Evolutionary conservation across 2,797 vertebrate species (phyloP).

Genomic region (Sebastes melanostomus): DNA sequence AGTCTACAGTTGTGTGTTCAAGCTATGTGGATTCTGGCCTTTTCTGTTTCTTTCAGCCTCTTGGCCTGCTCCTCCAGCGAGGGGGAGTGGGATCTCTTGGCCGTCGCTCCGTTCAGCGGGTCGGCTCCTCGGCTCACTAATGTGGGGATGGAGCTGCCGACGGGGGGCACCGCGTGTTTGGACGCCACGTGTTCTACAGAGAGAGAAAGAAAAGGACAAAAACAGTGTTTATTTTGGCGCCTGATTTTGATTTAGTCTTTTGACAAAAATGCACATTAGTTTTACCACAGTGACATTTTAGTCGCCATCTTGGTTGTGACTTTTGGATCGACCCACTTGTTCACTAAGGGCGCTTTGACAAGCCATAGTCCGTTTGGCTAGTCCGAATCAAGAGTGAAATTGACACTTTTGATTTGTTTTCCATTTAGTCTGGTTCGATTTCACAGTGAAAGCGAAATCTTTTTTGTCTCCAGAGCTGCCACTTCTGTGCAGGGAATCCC

Average conservation of each 20-base stretch:
- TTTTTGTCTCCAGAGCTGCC: no score
- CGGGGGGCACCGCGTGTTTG: constrained; percentile 63
- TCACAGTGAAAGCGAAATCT: no score
- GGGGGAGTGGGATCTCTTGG: constrained; percentile 87
- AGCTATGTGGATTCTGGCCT: constrained; percentile 83
- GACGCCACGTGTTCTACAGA: constrained; percentile 60
- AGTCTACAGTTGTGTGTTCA: constrained; percentile 44
- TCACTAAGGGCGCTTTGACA: no score
- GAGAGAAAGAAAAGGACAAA: background rate
- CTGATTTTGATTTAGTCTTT: background rate
- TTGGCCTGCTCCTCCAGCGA: constrained; percentile 84
- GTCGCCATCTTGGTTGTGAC: background rate
- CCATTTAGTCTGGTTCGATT: no score
- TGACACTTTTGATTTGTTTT: no score
- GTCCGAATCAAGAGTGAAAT: no score
- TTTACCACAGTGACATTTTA: background rate
- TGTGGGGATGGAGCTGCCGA: constrained; percentile 82
- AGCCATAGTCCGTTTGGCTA: no score
- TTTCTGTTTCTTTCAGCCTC: constrained; percentile 86
- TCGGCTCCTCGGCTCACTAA: constrained; percentile 77
- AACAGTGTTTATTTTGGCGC: no score
- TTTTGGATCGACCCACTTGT: background rate
- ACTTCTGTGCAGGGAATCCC: no score
- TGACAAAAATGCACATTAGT: background rate
- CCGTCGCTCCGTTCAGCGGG: constrained; percentile 79